phyloP scores from a whole-genome alignment of 2,888 invertebrate genomes.

The Melanostoma mellinum region DNA sequence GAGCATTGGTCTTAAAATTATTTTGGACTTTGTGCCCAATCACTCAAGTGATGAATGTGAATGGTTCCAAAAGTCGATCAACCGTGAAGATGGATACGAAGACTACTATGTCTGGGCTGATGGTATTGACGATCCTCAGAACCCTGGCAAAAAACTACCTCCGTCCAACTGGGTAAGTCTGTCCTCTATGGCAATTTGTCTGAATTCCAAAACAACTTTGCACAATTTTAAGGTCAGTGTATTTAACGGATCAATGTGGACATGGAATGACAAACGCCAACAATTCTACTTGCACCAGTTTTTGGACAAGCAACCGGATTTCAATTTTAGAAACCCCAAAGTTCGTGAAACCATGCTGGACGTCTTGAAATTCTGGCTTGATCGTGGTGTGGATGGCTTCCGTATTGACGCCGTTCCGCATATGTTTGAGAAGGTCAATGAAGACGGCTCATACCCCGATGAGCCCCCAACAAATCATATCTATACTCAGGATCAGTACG shows the following conservation, averaged over 20 bases:
- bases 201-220: no score
- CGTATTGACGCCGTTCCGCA: conserved; percentile 87
- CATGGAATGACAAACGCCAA: conserved; percentile 84
- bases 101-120: conserved; percentile 91
- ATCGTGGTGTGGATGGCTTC: conserved; percentile 90
- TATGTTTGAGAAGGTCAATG: conserved; percentile 82
- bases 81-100: conserved; percentile 85
- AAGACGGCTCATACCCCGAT: conserved; percentile 79
- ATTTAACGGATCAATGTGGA: conserved; percentile 88
- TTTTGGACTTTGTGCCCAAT: conserved; percentile 87
- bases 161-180: conserved; percentile 77
- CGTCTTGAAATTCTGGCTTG: conserved; percentile 87
- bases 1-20: conserved; percentile 83
- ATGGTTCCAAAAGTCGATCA: conserved; percentile 91
- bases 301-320: conserved; percentile 88
- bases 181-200: not conserved
- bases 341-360: conserved; percentile 87
- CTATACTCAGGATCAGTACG: conserved; percentile 85
- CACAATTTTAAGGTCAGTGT: conserved; percentile 76
- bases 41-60: conserved; percentile 90
- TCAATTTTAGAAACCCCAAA: conserved; percentile 88
- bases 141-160: conserved; percentile 73
- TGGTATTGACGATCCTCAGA: conserved; percentile 80
- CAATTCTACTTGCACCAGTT: conserved; percentile 88
- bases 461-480: conserved; percentile 84